These are phyloP conservation scores for Wasmannia auropunctata DNA, from an alignment of 1,140 invertebrate species.

Conservation along the genomic window DNA sequence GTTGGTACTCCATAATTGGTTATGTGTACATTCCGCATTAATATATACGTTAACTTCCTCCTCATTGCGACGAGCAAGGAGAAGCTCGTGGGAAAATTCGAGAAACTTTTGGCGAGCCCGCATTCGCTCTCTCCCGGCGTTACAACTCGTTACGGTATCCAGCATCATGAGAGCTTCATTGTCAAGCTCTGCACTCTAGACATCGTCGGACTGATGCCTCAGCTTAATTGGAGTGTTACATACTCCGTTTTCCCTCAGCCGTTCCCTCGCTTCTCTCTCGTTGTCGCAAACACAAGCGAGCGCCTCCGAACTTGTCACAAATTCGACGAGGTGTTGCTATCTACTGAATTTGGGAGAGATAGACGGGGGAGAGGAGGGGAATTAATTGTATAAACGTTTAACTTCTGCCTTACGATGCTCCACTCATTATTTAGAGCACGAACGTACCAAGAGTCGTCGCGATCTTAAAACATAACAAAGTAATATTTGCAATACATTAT, in stretches of 20 bases:
- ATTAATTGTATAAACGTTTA: conserved; percentile 56
- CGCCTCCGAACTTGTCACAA: conserved; percentile 71
- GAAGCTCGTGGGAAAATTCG: conserved; percentile 54
- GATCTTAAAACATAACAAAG: neutral
- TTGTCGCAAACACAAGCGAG: conserved; percentile 41
- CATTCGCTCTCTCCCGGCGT: conserved; percentile 65
- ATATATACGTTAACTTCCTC: conserved; percentile 51
- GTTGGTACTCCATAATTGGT: conserved; percentile 50
- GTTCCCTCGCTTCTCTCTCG: conserved; percentile 40
- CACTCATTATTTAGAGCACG: conserved; percentile 24
- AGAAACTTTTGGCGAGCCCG: conserved; percentile 65
- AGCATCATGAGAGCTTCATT: conserved; percentile 72
- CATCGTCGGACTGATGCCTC: conserved; percentile 76
- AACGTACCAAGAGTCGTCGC: neutral
- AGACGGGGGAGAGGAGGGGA: neutral
- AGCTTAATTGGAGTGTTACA: conserved; percentile 79
- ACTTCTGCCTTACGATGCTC: neutral
- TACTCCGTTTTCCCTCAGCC: conserved; percentile 72
- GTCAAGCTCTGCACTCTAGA: conserved; percentile 70
- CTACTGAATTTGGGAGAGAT: conserved; percentile 3
- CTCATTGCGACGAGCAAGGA: conserved; percentile 52
- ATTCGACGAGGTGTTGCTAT: conserved; percentile 64
- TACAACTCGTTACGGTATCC: conserved; percentile 71
- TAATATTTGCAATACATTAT: neutral
- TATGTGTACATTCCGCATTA: conserved; percentile 23